phyloP scores from a whole-genome alignment of 1,140 invertebrate species.

The Zaprionus davidi region DNA sequence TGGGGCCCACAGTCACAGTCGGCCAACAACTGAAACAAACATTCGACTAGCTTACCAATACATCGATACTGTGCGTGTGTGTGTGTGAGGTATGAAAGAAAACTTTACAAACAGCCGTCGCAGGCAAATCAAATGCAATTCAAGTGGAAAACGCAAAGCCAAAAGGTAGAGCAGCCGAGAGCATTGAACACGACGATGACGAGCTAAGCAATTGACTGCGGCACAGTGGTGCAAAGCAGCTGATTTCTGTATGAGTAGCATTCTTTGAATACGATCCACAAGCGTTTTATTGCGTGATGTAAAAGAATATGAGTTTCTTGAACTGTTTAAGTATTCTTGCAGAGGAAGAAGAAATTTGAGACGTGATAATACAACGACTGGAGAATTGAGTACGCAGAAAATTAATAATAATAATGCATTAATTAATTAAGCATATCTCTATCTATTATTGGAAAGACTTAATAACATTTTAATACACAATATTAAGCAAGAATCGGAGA shows the following conservation, averaged over 20 bases:
- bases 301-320: no score
- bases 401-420: not conserved
- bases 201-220: not conserved
- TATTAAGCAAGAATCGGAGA: not conserved
- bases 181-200: conserved; percentile 3
- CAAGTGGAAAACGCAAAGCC: conserved; percentile 64
- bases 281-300: not conserved
- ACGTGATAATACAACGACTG: not conserved
- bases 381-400: no score
- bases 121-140: conserved; percentile 54
- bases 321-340: not conserved
- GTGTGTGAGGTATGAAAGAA: conserved; percentile 26
- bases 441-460: no score
- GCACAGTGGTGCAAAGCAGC: conserved; percentile 48
- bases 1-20: conserved; percentile 25
- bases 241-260: not conserved
- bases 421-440: not conserved
- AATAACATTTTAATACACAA: no score
- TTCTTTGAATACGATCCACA: not conserved
- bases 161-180: conserved; percentile 48
- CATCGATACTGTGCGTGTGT: not conserved
- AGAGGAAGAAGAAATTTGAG: not conserved
- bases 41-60: conserved; percentile 1
- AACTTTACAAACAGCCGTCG: conserved; percentile 50
- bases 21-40: conserved; percentile 61